Base-by-base conservation (phyloP, 1,140 invertebrate genomes). In the Brachionus calyciflorus region DNA sequence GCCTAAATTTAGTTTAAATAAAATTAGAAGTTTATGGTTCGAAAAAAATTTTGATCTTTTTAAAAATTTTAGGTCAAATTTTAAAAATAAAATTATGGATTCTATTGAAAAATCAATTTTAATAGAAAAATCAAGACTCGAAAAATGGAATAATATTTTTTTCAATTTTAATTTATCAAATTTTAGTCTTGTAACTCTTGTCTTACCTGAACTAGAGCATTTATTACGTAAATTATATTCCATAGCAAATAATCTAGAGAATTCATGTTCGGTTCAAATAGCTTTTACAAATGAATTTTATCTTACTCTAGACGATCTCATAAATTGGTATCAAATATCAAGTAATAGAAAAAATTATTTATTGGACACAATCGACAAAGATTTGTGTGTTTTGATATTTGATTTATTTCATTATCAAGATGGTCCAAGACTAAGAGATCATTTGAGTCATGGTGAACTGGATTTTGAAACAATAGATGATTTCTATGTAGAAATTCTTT, bases 381-480 rank as follows among this genome's bases (percentile, higher is more conserved):
- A 73, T 3, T 3, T 12, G 2, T 55, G 10, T 12, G n/a, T 30
- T 30, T 30, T 73, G 4, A 55, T 55, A 24, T 40, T 51, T 24
- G 69, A 73, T 49, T 40, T 73, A 17, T 73, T 73, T 40, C n/a
- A 49, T 33, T 73, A 21, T 14, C 19, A 19, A 14, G 69, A 73
- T 55, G 69, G 69, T 37, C 69, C 69, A 49, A 21, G 69, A 12
- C n/a, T 73, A 24, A 49, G 69, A 73, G 69, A 73, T 51, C 69
- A 55, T 10, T 41, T 73, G 6, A 55, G 69, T 17, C 69, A 73
- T 30, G 69, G 69, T 21, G 46, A 73, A 37, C 12, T 73, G 19
- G 69, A 51, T 1, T 12, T 19, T 14, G 4, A 73, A 30, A 3
- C 6, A 12, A 17, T 73, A 12, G 26, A 37, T 5, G 69, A 73